Evolutionary conservation across 2,797 vertebrate genomes (phyloP).

Genomic region (Rhadinocentrus ornatus): DNA sequence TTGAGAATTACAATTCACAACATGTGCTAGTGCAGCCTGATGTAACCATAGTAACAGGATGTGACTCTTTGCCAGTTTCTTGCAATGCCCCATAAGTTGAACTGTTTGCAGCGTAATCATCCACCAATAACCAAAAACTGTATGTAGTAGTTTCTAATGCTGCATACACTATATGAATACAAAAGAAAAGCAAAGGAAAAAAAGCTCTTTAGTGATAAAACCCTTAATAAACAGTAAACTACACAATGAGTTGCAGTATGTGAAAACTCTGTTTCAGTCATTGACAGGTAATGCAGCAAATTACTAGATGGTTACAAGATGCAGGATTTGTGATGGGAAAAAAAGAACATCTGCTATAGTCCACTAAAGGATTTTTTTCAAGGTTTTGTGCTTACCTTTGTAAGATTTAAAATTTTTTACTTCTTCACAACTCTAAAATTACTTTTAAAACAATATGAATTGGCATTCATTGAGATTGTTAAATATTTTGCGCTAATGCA

Average conservation of each 20-base stretch:
- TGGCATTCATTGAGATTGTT: background rate
- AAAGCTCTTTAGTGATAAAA: no score
- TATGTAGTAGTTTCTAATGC: background rate
- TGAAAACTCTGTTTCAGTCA: no score
- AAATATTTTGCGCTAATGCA: no score
- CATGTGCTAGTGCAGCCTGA: conserved; percentile 17
- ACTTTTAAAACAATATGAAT: background rate
- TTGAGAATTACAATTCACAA: conserved; percentile 50
- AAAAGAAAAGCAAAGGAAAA: no score
- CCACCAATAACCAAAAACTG: background rate
- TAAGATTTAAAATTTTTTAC: background rate
- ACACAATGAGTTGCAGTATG: no score
- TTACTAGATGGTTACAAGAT: no score
- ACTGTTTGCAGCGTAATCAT: background rate
- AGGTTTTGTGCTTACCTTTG: background rate
- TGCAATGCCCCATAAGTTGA: background rate
- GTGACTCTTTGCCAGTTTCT: conserved; percentile 15
- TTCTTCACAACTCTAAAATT: background rate
- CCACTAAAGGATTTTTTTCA: background rate
- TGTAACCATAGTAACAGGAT: conserved; percentile 53
- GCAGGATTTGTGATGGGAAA: background rate
- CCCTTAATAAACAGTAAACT: no score
- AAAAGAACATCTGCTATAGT: background rate
- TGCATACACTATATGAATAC: background rate
- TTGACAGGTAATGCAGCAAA: no score